These are phyloP conservation scores for Phalanger gymnotis DNA, from an alignment of 2,797 vertebrate species.

Conservation along the genomic window DNA sequence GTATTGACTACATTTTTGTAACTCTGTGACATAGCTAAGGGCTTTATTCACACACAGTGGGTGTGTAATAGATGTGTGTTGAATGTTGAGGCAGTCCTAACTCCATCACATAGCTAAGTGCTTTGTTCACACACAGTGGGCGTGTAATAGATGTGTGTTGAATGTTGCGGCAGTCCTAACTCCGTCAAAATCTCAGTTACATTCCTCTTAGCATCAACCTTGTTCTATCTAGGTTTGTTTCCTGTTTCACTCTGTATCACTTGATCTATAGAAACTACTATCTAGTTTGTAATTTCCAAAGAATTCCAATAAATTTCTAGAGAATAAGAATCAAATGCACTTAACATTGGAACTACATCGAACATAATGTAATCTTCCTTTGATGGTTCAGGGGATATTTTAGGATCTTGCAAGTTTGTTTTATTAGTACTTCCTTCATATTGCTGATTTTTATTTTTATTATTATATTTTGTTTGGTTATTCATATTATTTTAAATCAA, in stretches of 20 bases:
- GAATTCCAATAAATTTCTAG: not conserved
- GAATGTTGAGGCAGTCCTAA: not conserved
- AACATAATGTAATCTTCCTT: not conserved
- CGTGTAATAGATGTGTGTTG: not conserved
- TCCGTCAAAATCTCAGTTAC: not conserved
- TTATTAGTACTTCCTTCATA: too few species aligned
- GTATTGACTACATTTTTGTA: not conserved
- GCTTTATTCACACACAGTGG: not conserved
- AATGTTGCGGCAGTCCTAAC: not conserved
- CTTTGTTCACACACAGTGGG: not conserved
- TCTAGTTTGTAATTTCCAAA: not conserved
- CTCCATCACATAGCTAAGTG: not conserved
- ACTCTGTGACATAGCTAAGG: not conserved
- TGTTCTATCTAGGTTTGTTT: not conserved
- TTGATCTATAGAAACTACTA: not conserved
- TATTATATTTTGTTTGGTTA: too few species aligned
- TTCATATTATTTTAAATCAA: too few species aligned
- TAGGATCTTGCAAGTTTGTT: not conserved
- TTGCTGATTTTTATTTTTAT: too few species aligned
- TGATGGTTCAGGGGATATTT: not conserved
- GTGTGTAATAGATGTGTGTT: not conserved
- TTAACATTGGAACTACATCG: not conserved
- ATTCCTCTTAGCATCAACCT: not conserved
- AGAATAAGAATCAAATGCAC: not conserved
- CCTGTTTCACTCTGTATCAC: not conserved